Conservation (phyloP, 2,113 vertebrate genomes). For the Datnioides undecimradiatus region DNA sequence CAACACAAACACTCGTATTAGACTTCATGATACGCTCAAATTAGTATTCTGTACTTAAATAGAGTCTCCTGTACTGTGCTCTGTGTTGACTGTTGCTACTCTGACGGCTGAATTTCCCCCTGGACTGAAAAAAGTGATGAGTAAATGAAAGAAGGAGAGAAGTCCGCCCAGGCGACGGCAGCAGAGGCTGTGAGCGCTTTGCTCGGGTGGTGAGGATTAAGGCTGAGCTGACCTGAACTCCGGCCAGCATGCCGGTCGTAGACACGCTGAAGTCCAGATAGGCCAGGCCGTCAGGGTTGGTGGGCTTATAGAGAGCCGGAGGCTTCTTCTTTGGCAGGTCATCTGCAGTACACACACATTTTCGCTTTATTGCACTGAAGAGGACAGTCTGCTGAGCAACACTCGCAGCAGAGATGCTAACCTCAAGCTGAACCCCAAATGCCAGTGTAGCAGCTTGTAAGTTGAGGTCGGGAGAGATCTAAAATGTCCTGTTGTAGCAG, state of each 20-base stretch:
- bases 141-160: neutral
- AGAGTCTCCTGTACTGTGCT: neutral
- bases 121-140: neutral
- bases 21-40: neutral
- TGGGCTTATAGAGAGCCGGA: constrained; percentile 95
- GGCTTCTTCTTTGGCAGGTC: constrained; percentile 99
- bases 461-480: neutral
- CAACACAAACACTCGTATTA: too few species aligned
- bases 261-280: constrained; percentile 99
- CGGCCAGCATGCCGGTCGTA: constrained; percentile 98
- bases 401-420: constrained; percentile 10
- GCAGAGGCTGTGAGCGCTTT: neutral
- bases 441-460: neutral
- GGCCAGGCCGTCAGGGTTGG: constrained; percentile 95
- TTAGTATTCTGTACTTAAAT: too few species aligned
- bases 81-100: neutral
- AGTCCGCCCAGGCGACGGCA: neutral
- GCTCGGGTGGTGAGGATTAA: neutral
- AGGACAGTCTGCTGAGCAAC: neutral
- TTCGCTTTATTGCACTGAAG: constrained; percentile 8
- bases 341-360: constrained; percentile 79
- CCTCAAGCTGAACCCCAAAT: constrained; percentile 23
- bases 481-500: neutral
- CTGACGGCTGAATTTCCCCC: neutral
- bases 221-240: constrained; percentile 91